phyloP scores from a whole-genome alignment of 2,797 vertebrate genomes.

The Pseudotriccus pelzelni region DNA sequence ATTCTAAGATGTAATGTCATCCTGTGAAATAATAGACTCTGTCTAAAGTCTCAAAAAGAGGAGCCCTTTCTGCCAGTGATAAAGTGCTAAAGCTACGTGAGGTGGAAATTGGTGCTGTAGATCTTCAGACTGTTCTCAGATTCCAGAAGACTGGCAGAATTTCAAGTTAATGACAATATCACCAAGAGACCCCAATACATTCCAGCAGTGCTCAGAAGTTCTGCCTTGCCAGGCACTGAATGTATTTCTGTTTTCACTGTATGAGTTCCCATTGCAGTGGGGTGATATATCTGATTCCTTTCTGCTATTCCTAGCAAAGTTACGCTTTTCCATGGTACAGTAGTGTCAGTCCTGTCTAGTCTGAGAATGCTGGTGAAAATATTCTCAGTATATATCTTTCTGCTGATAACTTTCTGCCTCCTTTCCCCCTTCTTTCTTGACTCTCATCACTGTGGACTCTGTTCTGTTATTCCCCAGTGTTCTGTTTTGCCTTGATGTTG shows the following conservation, averaged over 20 bases:
- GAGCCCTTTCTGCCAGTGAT: not conserved
- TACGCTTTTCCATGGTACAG: not conserved
- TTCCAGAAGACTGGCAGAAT: not conserved
- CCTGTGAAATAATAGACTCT: not conserved
- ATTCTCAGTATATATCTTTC: not conserved
- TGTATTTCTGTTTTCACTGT: not conserved
- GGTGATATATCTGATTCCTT: not conserved
- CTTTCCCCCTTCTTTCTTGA: not conserved
- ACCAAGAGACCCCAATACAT: not conserved
- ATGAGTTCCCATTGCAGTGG: not conserved
- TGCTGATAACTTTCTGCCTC: constrained; percentile 1
- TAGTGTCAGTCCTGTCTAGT: not conserved
- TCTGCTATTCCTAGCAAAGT: not conserved
- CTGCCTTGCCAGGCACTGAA: not conserved
- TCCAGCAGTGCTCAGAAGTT: not conserved
- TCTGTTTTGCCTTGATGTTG: constrained; percentile 34
- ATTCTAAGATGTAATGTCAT: not conserved
- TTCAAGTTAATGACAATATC: not conserved
- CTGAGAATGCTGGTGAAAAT: not conserved
- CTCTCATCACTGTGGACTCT: not conserved
- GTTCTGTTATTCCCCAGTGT: not conserved
- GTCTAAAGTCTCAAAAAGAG: not conserved
- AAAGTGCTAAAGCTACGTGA: not conserved
- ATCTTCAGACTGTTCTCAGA: not conserved
- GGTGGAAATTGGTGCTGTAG: not conserved